Percentiles rank a stretch among this genome's conserved stretches.
phyloP scores from a whole-genome alignment of 2,113 vertebrate genomes.

The Siniperca chuatsi region DNA sequence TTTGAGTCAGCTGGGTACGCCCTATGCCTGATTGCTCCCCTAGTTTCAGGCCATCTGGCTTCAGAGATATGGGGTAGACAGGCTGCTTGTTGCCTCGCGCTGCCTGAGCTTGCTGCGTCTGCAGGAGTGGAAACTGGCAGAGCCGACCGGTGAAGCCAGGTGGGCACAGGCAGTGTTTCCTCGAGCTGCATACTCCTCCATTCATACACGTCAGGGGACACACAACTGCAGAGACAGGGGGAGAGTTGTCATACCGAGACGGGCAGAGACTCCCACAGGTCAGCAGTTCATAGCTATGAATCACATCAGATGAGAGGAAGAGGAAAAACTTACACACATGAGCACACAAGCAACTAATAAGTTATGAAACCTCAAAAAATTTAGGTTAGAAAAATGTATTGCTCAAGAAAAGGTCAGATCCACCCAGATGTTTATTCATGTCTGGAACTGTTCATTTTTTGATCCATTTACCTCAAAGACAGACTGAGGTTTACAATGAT shows the following conservation, averaged over 20 bases:
- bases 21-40: conserved; percentile 73
- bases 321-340: conserved; percentile 16
- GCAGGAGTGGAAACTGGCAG: conserved; percentile 89
- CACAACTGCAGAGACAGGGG: conserved; percentile 84
- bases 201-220: conserved; percentile 94
- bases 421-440: background rate
- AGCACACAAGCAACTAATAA: background rate
- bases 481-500: conserved; percentile 19
- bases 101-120: conserved; percentile 75
- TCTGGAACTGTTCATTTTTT: conserved; percentile 18
- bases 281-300: conserved; percentile 27
- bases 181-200: conserved; percentile 91
- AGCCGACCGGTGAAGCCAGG: conserved; percentile 91
- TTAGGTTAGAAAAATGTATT: background rate
- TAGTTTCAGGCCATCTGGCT: conserved; percentile 82
- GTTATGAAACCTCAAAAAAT: background rate
- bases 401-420: background rate
- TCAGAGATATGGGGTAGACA: conserved; percentile 86
- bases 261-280: background rate
- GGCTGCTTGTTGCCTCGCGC: conserved; percentile 89
- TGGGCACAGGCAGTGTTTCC: conserved; percentile 91
- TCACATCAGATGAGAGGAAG: conserved; percentile 7
- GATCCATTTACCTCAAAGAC: background rate
- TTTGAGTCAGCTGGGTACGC: conserved; percentile 81
- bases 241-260: conserved; percentile 2